Percentiles rank a stretch among this genome's conserved stretches.
Evolutionary conservation across 2,113 vertebrate species (phyloP).

Genomic region (Corydoras maculifer): DNA sequence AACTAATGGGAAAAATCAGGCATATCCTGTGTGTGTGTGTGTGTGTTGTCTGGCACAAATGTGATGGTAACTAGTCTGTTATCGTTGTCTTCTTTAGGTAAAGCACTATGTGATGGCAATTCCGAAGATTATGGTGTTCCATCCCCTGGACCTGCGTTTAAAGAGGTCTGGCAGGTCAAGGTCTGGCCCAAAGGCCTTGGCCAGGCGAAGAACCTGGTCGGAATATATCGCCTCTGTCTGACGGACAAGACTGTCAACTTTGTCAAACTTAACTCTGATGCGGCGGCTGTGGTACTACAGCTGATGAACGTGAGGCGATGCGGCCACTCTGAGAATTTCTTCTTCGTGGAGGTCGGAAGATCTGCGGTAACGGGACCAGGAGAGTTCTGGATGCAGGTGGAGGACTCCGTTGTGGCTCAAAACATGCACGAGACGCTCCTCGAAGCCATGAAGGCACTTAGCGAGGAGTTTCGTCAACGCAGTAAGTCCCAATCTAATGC

Average conservation of each 20-base stretch:
- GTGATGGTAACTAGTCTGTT: slow-evolving; percentile 6
- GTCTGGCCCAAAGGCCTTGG: slow-evolving; percentile 76
- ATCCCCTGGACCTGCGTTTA: slow-evolving; percentile 68
- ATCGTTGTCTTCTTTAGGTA: slow-evolving; percentile 54
- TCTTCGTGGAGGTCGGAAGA: slow-evolving; percentile 76
- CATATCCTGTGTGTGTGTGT: no score
- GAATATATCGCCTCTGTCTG: slow-evolving; percentile 73
- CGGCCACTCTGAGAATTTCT: slow-evolving; percentile 75
- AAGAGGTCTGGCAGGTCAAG: slow-evolving; percentile 81
- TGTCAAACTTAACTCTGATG: slow-evolving; percentile 70
- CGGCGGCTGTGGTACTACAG: slow-evolving; percentile 72
- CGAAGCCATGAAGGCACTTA: slow-evolving; percentile 74
- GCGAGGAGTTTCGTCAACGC: slow-evolving; percentile 73
- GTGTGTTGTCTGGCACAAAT: neutral
- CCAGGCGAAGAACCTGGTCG: slow-evolving; percentile 70
- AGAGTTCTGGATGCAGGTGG: slow-evolving; percentile 82
- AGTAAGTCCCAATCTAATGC: slow-evolving; percentile 71
- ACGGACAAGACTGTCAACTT: slow-evolving; percentile 73
- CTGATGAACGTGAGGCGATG: slow-evolving; percentile 75
- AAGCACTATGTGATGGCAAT: slow-evolving; percentile 53
- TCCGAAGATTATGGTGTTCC: slow-evolving; percentile 59
- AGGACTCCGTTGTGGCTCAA: slow-evolving; percentile 71
- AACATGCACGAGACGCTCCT: slow-evolving; percentile 79
- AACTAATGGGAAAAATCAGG: no score
- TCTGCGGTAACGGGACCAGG: slow-evolving; percentile 71